Evolutionary conservation across 2,888 invertebrate genomes (phyloP), one percentile per base, ranked within the genome.

Genomic region (Drosophila mulleri): DNA sequence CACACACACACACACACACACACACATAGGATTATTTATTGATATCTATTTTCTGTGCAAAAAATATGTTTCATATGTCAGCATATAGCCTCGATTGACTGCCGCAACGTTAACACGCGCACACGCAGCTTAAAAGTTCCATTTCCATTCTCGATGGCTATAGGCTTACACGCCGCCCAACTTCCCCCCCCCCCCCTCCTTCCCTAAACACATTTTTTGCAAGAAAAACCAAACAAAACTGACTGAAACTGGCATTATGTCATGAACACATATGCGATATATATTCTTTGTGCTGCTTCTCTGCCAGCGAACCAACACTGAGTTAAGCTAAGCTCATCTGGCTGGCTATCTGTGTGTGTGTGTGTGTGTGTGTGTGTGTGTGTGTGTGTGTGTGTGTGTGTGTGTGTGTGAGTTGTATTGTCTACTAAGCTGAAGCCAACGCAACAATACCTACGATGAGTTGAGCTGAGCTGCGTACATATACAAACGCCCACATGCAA

Each of bases 401-500:
- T 39, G 5, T n/a, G 32, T 47, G n/a, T 45, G 14, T 6, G 8
- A 14, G 9, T 20, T 66, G 12, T 29, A 18, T 20, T 66, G 67
- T 66, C 48, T 66, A 35, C 32, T 35, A 23, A 41, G 66, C 41
- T 47, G 20, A 18, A 5, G 67, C 26, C 44, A 20, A 42, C 23
- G 14, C 44, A 14, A 12, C 16, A 42, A 45, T 59, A 42, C 47
- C 66, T 41, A 66, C 58, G 44, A 37, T 5, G 18, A 41, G 39
- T 23, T 50, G 45, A 62, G 52, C 9, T 26, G 16, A 67, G 74
- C 16, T 48, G 48, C n/a, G 48, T 1, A 84, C 64, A 83, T 90
- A 88, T 90, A 90, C 89, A 90, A 83, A 88, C 90, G 87, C 85
- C 85, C 75, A 75, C 80, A 45, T 60, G 60, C 72, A 62, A 16